Evolutionary conservation across 1,140 invertebrate genomes (phyloP).

Genomic region (Bicyclus anynana): DNA sequence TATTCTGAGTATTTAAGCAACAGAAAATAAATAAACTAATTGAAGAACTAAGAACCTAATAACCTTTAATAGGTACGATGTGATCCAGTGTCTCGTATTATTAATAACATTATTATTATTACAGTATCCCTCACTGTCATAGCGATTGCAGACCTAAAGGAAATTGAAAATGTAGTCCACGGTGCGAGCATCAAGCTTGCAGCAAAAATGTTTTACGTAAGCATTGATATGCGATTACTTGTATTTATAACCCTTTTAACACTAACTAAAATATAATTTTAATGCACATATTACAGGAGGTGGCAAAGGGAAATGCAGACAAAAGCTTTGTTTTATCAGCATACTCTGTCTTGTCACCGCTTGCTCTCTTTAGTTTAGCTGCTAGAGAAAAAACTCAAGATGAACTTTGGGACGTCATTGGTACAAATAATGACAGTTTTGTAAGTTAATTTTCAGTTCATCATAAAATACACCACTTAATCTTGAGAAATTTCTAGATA

Average conservation of each 20-base stretch:
- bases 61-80: no score
- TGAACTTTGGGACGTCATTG: constrained; percentile 47
- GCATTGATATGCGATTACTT: not conserved
- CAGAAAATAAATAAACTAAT: no score
- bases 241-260: not conserved
- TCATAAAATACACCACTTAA: not conserved
- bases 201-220: constrained; percentile 44
- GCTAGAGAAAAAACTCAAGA: constrained; percentile 49
- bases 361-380: constrained; percentile 45
- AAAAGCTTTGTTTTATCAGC: constrained; percentile 55
- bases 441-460: constrained; percentile 29
- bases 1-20: no score
- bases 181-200: constrained; percentile 43
- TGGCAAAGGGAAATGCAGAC: constrained; percentile 35
- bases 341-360: constrained; percentile 50
- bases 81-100: no score
- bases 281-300: constrained; percentile 37
- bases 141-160: constrained; percentile 9
- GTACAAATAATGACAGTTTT: constrained; percentile 41
- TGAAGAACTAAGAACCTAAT: no score
- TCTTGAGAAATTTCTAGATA: no score
- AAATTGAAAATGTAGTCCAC: constrained; percentile 22
- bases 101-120: not conserved
- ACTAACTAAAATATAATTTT: not conserved
- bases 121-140: not conserved